Evolutionary conservation across 2,888 invertebrate species (phyloP).

Genomic region (Invenusta paracnida): DNA sequence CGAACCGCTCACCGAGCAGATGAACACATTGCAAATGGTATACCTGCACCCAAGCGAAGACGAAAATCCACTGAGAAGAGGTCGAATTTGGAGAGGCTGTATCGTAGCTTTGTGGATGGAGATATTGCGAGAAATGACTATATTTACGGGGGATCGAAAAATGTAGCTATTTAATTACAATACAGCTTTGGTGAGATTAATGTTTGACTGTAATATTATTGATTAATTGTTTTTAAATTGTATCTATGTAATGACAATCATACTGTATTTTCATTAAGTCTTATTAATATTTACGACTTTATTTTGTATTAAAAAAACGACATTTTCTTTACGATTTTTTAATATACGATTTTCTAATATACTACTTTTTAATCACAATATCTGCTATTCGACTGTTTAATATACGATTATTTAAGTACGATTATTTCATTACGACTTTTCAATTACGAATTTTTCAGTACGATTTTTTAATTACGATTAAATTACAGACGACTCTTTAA

Average conservation of each 20-base stretch:
- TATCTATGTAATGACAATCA: constrained; percentile 21
- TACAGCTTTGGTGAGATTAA: constrained; percentile 23
- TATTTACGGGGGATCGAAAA: constrained; percentile 4
- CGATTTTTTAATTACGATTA: not conserved
- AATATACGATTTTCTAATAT: constrained; percentile 11
- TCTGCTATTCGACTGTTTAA: not conserved
- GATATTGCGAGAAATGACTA: constrained; percentile 21
- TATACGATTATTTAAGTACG: not conserved
- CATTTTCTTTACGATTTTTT: constrained; percentile 1
- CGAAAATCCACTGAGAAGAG: constrained; percentile 6
- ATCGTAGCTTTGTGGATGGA: constrained; percentile 23
- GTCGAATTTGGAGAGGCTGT: constrained; percentile 23
- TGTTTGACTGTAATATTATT: constrained; percentile 16
- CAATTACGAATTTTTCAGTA: constrained; percentile 14
- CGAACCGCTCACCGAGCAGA: constrained; percentile 23
- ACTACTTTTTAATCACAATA: not conserved
- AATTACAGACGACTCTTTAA: constrained; percentile 23
- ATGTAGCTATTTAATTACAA: constrained; percentile 25
- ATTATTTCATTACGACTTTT: not conserved
- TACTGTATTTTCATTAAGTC: constrained; percentile 10
- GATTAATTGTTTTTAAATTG: constrained; percentile 21
- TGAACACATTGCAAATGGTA: constrained; percentile 18
- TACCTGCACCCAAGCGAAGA: not conserved
- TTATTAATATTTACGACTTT: constrained; percentile 19
- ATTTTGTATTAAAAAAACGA: not conserved